Conservation (phyloP, 2,797 vertebrate species). For the Channa striata region DNA sequence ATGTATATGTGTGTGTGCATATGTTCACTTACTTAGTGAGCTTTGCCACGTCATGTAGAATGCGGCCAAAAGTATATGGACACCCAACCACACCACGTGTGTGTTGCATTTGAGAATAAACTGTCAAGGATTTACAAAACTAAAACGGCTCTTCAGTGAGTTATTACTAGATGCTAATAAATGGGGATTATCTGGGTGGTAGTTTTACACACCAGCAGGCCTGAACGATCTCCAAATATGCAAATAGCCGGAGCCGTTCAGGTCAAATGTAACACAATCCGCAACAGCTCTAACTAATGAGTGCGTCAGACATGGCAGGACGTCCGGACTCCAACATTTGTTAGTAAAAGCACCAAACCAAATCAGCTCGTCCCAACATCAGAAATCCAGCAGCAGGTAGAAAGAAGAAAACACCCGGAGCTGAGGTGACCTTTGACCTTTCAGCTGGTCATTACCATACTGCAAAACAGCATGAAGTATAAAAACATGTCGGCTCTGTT, state of each 20-base stretch:
- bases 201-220: neutral
- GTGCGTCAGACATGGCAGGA: neutral
- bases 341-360: constrained; percentile 57
- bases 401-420: no score
- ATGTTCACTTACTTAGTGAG: no score
- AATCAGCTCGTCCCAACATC: constrained; percentile 20
- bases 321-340: constrained; percentile 43
- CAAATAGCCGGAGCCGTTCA: constrained; percentile 5
- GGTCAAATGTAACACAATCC: constrained; percentile 17
- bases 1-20: no score
- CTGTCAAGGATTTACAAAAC: no score
- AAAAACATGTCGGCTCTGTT: neutral
- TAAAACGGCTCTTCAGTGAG: no score
- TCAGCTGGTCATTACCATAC: constrained; percentile 16
- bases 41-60: no score
- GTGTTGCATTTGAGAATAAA: no score
- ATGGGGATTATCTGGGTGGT: neutral
- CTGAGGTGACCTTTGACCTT: constrained; percentile 49
- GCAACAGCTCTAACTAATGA: constrained; percentile 15
- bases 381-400: neutral
- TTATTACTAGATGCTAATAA: no score
- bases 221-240: neutral
- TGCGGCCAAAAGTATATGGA: no score
- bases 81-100: no score
- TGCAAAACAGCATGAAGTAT: neutral